Evolutionary conservation across 2,888 invertebrate species (phyloP), one percentile per base, ranked within the genome.

Genomic region (Trachelus stipa): DNA sequence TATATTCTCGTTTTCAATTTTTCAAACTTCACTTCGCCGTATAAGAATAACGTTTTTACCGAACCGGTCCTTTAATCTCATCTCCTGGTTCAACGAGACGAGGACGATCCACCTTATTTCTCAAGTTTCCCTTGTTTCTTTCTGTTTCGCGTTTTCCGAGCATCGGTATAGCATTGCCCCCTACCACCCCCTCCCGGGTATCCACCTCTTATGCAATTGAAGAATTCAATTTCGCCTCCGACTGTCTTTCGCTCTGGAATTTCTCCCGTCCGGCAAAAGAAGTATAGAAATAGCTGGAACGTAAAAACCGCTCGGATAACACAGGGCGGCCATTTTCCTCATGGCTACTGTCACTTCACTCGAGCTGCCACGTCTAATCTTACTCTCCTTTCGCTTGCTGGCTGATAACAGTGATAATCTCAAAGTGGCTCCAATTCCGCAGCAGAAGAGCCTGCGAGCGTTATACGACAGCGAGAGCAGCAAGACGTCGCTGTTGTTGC

Each of bases 121-220:
- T 56, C 40, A 40, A 40, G 15, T 40, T 40, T 15, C 15, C 40
- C 15, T 15, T 40, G 9, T 56, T 56, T 56, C 40, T 0, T 56
- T 40, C 1, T 40, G 23, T 40, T 40, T 40, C 40, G 4, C 40
- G 23, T 40, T 6, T 40, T 23, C 4, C 0, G 40, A 9, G 40
- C 6, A 40, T 40, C 23, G 40, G 9, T 23, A 9, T 23, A 4
- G 23, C 40, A 6, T 4, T 4, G 1, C 15, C 40, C 4, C 37
- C 4, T 0, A 15, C 4, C 15, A 4, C 4, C 0, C 12, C 12
- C 23, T 0, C 40, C 40, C 4, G 0, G 1, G 4, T 1, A 40
- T 15, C 40, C 40, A 4, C 15, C 15, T 40, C 40, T 40, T 40
- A 15, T 40, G 40, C 40, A 56, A 56, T 56, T 23, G 40, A 56